Percentiles rank a stretch among this genome's conserved stretches.
Conservation (phyloP, 2,888 invertebrate genomes). For the Parnassius glacialis region DNA sequence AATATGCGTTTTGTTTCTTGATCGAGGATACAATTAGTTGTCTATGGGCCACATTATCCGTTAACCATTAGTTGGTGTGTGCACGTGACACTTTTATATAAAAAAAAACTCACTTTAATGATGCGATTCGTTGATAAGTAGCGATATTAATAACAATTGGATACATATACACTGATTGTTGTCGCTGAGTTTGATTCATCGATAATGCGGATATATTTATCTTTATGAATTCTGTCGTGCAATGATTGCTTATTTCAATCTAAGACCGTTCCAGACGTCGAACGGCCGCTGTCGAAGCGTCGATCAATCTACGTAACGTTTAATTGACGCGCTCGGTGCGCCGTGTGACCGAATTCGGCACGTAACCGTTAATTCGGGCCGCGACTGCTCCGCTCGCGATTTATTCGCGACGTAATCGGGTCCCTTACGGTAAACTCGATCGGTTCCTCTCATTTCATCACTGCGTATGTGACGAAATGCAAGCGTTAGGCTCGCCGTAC, state of each 20-base stretch:
- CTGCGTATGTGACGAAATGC: conserved; percentile 1
- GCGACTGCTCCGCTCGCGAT: conserved; percentile 52
- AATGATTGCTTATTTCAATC: conserved; percentile 4
- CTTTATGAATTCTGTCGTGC: background rate
- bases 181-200: background rate
- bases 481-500: conserved; percentile 1
- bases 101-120: no score
- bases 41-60: no score
- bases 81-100: no score
- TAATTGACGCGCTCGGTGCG: conserved; percentile 40
- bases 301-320: conserved; percentile 34
- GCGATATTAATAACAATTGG: no score
- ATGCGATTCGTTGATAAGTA: no score
- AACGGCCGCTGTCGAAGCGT: conserved; percentile 21
- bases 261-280: background rate
- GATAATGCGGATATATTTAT: background rate
- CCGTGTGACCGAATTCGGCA: conserved; percentile 59
- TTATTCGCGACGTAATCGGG: conserved; percentile 74
- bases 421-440: conserved; percentile 61
- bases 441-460: conserved; percentile 35
- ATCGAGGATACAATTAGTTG: no score
- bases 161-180: no score
- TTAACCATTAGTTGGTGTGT: no score
- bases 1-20: no score
- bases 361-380: conserved; percentile 60